Percentiles rank a stretch among this genome's conserved stretches.
Evolutionary conservation across 2,888 invertebrate species (phyloP).

Genomic region (Hartigia nigra): DNA sequence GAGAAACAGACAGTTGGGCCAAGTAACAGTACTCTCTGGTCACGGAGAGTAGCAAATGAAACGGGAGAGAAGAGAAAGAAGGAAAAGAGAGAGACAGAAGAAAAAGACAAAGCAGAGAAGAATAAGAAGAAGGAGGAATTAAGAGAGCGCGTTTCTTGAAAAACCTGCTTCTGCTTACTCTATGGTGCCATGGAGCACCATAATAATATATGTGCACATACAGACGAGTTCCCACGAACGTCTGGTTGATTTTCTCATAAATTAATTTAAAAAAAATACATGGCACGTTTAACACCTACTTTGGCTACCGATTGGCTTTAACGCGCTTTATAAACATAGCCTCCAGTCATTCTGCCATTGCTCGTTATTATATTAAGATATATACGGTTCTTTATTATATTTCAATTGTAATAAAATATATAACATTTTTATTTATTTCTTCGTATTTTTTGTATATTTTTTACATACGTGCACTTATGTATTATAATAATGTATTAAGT

Average conservation of each 20-base stretch:
- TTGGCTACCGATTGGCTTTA: not conserved
- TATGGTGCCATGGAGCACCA: not conserved
- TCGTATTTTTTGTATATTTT: not conserved
- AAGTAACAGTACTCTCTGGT: conserved; percentile 50
- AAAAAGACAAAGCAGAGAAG: not conserved
- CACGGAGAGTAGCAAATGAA: conserved; percentile 18
- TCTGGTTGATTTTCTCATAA: not conserved
- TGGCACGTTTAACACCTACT: not conserved
- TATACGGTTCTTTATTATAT: not conserved
- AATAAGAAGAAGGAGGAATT: not conserved
- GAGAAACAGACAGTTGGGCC: conserved; percentile 40
- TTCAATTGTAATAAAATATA: not conserved
- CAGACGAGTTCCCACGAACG: not conserved
- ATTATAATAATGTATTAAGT: not conserved
- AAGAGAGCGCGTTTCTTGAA: not conserved
- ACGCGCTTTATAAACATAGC: not conserved
- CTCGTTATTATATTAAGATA: not conserved
- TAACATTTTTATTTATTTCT: not conserved
- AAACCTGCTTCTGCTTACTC: not conserved
- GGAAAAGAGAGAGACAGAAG: conserved; percentile 10
- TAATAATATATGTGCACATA: not conserved
- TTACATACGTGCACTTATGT: not conserved
- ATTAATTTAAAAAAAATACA: not conserved
- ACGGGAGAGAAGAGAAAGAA: conserved; percentile 2
- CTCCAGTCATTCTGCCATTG: not conserved